phyloP scores from a whole-genome alignment of 2,113 vertebrate species.

The Calonectris borealis region DNA sequence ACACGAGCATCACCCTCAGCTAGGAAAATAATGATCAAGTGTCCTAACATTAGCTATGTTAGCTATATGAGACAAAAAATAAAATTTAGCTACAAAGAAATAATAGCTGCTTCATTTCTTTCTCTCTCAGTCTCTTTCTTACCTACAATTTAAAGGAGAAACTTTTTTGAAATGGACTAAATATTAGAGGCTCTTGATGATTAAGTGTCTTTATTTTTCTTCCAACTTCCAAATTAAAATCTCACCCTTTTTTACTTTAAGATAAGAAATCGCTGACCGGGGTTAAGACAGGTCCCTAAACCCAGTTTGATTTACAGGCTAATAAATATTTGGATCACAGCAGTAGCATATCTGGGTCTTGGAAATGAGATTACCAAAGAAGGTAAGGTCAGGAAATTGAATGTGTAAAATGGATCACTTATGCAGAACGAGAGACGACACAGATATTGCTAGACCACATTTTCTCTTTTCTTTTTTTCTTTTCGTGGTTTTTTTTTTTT shows the following conservation, averaged over 20 bases:
- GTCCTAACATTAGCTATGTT: neutral
- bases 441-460: neutral
- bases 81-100: neutral
- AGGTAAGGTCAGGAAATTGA: neutral
- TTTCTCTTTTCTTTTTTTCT: neutral
- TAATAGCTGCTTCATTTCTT: neutral
- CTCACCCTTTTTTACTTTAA: fast-evolving
- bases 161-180: neutral
- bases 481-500: neutral
- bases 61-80: neutral
- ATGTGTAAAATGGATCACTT: neutral
- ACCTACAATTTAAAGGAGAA: neutral
- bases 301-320: neutral
- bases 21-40: neutral
- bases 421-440: neutral
- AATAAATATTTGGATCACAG: neutral
- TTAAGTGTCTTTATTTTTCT: neutral
- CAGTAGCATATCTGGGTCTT: neutral
- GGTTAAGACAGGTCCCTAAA: neutral
- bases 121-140: neutral
- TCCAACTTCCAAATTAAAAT: neutral
- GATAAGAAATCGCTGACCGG: neutral
- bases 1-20: neutral
- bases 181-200: neutral
- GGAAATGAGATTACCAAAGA: neutral